A percentile compares a stretch with the other conserved stretches of the same genome.
Evolutionary conservation across 2,113 vertebrate species (phyloP).

Genomic region (Archilochus colubris): DNA sequence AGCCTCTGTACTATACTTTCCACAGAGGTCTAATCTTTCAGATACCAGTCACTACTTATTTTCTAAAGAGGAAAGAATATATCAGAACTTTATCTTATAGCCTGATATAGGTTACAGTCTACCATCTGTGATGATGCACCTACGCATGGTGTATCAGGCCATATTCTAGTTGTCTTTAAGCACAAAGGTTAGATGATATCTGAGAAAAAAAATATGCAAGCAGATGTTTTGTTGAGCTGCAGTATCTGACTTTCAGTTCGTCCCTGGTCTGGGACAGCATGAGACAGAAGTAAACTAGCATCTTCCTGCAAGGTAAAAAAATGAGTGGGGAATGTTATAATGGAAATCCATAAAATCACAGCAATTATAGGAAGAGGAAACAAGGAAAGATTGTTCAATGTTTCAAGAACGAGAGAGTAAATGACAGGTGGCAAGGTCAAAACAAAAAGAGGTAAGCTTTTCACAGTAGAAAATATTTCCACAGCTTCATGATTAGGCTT

Average conservation of each 20-base stretch:
- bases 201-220: background rate
- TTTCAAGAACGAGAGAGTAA: background rate
- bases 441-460: background rate
- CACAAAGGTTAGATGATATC: background rate
- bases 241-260: background rate
- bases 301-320: background rate
- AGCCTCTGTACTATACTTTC: background rate
- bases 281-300: background rate
- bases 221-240: background rate
- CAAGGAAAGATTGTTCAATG: background rate
- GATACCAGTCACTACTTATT: background rate
- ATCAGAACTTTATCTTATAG: background rate
- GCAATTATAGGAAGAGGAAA: background rate
- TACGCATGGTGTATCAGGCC: background rate
- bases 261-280: background rate
- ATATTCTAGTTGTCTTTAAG: background rate
- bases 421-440: background rate
- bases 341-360: background rate
- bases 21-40: background rate
- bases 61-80: background rate
- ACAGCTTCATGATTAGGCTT: background rate
- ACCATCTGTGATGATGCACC: background rate
- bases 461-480: background rate
- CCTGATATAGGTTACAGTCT: background rate
- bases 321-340: background rate